A percentile compares a stretch with the other conserved stretches of the same genome.
Conservation (phyloP, 2,888 invertebrate genomes). For the Tiliacea aurago region DNA sequence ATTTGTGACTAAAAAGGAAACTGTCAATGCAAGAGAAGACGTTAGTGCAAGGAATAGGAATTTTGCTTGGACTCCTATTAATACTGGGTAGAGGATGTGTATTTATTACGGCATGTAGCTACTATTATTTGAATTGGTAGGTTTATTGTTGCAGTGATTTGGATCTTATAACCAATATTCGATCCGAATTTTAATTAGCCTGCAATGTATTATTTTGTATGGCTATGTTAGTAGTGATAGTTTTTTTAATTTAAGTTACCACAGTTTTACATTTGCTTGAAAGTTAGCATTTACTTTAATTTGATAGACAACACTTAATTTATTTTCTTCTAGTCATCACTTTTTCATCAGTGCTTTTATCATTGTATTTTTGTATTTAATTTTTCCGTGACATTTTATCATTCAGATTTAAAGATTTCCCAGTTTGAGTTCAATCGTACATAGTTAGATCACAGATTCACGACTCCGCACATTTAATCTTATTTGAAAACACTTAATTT, state of each 20-base stretch:
- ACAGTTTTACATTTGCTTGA: background rate
- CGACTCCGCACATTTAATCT: no score
- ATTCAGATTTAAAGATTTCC: background rate
- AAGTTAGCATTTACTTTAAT: slow-evolving; percentile 12
- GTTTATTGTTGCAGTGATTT: background rate
- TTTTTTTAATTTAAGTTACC: background rate
- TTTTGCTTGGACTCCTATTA: slow-evolving; percentile 87
- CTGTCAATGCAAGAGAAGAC: slow-evolving; percentile 74
- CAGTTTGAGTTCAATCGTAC: background rate
- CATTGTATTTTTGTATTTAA: background rate
- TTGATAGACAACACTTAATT: slow-evolving; percentile 18
- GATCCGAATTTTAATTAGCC: background rate
- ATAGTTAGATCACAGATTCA: background rate
- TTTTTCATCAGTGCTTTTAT: slow-evolving; percentile 7
- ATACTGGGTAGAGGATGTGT: slow-evolving; percentile 68
- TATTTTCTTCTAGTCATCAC: slow-evolving; percentile 53
- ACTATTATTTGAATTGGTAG: background rate
- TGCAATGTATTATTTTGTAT: background rate
- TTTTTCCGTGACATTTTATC: background rate
- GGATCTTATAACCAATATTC: background rate
- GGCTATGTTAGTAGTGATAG: background rate
- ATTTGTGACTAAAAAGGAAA: slow-evolving; percentile 85
- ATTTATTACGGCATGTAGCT: background rate
- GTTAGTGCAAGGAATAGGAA: slow-evolving; percentile 82
- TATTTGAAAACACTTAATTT: background rate